Percentiles rank a stretch among this genome's conserved stretches.
Conservation (phyloP, 2,113 vertebrate genomes). For the Reinhardtius hippoglossoides region DNA sequence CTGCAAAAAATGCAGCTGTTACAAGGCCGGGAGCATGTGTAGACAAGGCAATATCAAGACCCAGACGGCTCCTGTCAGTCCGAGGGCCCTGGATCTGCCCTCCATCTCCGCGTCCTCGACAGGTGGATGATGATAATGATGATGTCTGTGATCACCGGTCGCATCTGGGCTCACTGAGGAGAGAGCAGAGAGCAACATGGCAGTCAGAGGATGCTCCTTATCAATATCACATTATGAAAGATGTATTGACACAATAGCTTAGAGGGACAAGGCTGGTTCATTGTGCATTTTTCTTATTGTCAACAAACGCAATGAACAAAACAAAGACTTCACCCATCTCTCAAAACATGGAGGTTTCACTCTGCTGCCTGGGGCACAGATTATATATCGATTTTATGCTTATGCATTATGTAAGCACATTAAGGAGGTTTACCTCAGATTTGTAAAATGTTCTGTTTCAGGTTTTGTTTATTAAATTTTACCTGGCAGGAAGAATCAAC, state of each 20-base stretch:
- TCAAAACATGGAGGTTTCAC: too few relatives aligned
- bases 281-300: background rate
- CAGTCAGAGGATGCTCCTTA: constrained; percentile 39
- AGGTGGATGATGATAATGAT: constrained; percentile 68
- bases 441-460: too few relatives aligned
- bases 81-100: constrained; percentile 54
- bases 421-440: too few relatives aligned
- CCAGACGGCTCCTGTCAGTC: constrained; percentile 57
- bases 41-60: constrained; percentile 67
- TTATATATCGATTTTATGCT: too few relatives aligned
- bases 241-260: background rate
- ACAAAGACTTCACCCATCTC: background rate
- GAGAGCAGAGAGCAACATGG: constrained; percentile 58
- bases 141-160: constrained; percentile 67
- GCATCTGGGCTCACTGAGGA: constrained; percentile 76
- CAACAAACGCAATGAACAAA: background rate
- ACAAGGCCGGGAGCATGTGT: constrained; percentile 65
- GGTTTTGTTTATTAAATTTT: too few relatives aligned
- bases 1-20: constrained; percentile 64
- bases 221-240: constrained; percentile 12
- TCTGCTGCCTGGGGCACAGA: too few relatives aligned
- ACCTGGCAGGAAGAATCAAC: too few relatives aligned
- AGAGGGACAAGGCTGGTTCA: background rate
- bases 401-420: too few relatives aligned
- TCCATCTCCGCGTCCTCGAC: constrained; percentile 50